Evolutionary conservation across 2,888 invertebrate genomes (phyloP), one percentile per base, ranked within the genome.

Genomic region (Chloroclysta siterata): DNA sequence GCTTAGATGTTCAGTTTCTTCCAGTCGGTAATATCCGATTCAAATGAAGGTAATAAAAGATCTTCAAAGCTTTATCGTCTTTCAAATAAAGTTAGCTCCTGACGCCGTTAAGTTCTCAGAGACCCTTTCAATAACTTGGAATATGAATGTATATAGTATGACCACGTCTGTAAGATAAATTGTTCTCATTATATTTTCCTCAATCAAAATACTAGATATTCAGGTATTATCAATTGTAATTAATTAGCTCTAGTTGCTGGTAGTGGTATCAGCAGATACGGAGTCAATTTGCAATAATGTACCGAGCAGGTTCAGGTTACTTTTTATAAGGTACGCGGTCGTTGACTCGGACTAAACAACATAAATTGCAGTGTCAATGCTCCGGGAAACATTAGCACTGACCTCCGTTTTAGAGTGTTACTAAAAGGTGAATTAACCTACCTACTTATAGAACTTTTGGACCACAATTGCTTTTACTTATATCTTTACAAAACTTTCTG

Each of bases 271-370:
- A 76, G 61, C 87, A 80, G 84, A 89, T 89, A 91, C 86, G 89
- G 89, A 83, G 81, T 83, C 88, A 88, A 87, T 89, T 88, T 89
- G 89, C 88, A 86, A 86, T 85, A 85, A 84, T 85, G 81, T 82
- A 81, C 74, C 78, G 77, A 79, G 80, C 85, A 80, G 85, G 85
- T 84, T 84, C 85, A 76, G 80, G 82, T 86, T 84, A 87, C 89
- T 90, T 90, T 90, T 90, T 90, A 88, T 82, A 81, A 74, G 68
- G 70, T 68, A 70, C 71, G 81, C 79, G 90, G 85, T 87, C 89
- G 73, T 80, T 86, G 90, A 87, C 89, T 76, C 73, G 71, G 33
- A 81, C 87, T 88, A 87, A 89, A 88, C 84, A 83, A 81, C 81
- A 74, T 74, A 71, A 69, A 78, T 71, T 75, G 73, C 74, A 70